These are phyloP conservation scores for Sisor rabdophorus DNA, from an alignment of 2,113 vertebrate genomes.

Conservation along the genomic window DNA sequence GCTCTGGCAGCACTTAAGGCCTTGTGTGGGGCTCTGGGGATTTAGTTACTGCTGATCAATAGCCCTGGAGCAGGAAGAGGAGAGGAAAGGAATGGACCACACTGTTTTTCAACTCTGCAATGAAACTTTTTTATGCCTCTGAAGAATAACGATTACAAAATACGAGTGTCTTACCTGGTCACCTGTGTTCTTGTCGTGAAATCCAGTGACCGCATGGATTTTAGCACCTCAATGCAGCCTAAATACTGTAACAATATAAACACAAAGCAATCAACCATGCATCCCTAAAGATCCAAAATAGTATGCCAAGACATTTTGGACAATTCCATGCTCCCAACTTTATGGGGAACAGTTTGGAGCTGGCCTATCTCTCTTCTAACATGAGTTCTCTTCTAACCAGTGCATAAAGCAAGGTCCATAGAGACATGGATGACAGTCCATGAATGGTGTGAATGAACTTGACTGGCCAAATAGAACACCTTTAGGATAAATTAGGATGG, in stretches of 20 bases:
- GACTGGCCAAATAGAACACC: too few species aligned
- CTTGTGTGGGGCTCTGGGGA: slow-evolving; percentile 49
- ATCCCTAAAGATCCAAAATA: too few species aligned
- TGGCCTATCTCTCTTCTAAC: too few species aligned
- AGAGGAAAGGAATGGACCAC: slow-evolving; percentile 30
- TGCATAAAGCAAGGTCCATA: too few species aligned
- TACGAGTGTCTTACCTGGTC: slow-evolving; percentile 75
- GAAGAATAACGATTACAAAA: background rate
- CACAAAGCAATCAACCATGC: background rate
- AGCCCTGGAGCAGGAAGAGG: slow-evolving; percentile 47
- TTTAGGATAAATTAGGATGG: too few species aligned
- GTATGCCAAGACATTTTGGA: too few species aligned
- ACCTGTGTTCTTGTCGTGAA: slow-evolving; percentile 95
- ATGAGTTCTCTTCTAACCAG: too few species aligned
- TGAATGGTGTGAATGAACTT: too few species aligned
- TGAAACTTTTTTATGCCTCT: background rate
- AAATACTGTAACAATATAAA: slow-evolving; percentile 77
- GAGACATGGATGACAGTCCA: too few species aligned
- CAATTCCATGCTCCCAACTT: too few species aligned
- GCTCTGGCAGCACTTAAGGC: slow-evolving; percentile 67
- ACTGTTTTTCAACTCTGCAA: slow-evolving; percentile 9
- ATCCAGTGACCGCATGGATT: slow-evolving; percentile 94
- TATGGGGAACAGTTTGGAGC: too few species aligned
- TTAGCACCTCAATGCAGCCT: slow-evolving; percentile 94
- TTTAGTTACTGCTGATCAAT: slow-evolving; percentile 73